Evolutionary conservation across 2,797 vertebrate species (phyloP).

Genomic region (Echeneis naucrates): DNA sequence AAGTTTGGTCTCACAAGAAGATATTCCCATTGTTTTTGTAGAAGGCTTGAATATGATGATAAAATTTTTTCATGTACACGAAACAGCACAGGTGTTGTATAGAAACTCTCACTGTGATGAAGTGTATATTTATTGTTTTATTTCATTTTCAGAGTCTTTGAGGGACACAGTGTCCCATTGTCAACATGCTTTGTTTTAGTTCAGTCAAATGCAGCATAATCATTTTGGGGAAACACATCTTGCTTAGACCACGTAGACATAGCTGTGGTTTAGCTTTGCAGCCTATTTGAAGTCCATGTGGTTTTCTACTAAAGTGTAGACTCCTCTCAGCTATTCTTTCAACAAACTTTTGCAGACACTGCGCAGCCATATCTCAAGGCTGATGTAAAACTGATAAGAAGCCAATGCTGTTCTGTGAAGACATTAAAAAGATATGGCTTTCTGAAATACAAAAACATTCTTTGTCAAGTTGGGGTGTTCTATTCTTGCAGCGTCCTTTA

Average conservation of each 20-base stretch:
- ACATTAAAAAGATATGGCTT: not conserved
- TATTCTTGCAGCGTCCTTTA: not conserved
- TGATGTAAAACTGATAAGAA: conserved; percentile 32
- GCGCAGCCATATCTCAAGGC: conserved; percentile 22
- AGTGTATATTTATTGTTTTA: not conserved
- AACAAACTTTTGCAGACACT: conserved; percentile 26
- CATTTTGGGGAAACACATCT: conserved; percentile 53
- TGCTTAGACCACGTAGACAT: conserved; percentile 58
- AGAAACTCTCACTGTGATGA: not conserved
- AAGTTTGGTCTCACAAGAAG: not conserved
- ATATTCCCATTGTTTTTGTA: not conserved
- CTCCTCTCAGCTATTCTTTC: conserved; percentile 55
- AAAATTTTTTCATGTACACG: not conserved
- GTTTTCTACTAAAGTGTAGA: conserved; percentile 55
- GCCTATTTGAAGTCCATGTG: conserved; percentile 63
- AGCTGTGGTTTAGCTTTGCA: conserved; percentile 62
- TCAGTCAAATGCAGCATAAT: conserved; percentile 41
- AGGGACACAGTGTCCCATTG: conserved; percentile 17
- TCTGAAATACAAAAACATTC: conserved; percentile 4
- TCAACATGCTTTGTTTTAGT: conserved; percentile 36
- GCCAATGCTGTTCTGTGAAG: not conserved
- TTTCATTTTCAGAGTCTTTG: conserved; percentile 1
- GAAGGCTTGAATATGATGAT: not conserved
- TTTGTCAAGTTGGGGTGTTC: not conserved
- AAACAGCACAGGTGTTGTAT: not conserved